Base-by-base conservation (phyloP, 2,888 invertebrate species). In the Leucoma salicis region DNA sequence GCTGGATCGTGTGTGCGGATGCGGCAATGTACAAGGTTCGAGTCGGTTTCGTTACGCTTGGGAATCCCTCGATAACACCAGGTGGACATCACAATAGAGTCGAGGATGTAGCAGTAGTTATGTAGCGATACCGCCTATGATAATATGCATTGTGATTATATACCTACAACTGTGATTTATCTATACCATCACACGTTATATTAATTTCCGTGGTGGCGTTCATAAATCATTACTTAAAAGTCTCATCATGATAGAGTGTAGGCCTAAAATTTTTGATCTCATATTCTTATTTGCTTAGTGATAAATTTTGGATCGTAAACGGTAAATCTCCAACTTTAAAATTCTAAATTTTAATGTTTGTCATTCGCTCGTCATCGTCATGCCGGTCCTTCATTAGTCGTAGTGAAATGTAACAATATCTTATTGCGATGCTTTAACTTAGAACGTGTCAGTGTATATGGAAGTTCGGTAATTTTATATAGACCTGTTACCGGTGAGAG, bases 401-500 rank as follows among this genome's bases (percentile, higher is more conserved):
- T 87, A 86, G 86, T 79, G 75, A 73, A 74, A 70, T 79, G 76
- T 82, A 88, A 86, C 86, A 76, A 82, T 85, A 86, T 89, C 88
- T 89, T 89, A 89, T 89, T 86, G 85, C 86, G 78, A 88, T 88
- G 88, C 88, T 89, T 89, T 89, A 89, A 89, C 80, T 84, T 87
- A 84, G 83, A 78, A 72, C 70, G 79, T 83, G 79, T 84, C 85
- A 68, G 76, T 86, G 80, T 86, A 79, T 76, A 78, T 78, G 82
- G 72, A 66, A 80, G 77, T 83, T 81, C 79, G 69, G 70, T 83
- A 78, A 81, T 79, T 83, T 78, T 86, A 80, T 86, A 80, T 79
- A 82, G 70, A 70, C 75, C 73, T 78, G 78, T 84, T 79, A 75
- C 79, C 74, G 70, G 60, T 53, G 70, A 70, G 63, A 71, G 70